These are phyloP conservation scores for Zaprionus vittiger DNA, from an alignment of 1,140 invertebrate species.

Conservation along the genomic window DNA sequence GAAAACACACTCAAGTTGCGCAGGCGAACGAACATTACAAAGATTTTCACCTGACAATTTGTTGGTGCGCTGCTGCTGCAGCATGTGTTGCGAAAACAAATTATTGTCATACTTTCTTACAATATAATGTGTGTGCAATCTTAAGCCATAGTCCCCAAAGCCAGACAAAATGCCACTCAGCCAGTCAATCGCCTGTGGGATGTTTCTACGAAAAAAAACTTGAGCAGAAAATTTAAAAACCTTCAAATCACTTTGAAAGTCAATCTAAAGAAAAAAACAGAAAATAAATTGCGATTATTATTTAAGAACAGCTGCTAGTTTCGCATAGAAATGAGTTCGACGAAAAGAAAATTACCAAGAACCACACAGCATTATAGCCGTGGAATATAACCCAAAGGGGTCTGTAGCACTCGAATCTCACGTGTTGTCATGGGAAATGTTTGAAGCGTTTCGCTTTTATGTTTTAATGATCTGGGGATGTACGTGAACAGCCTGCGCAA, in stretches of 20 bases:
- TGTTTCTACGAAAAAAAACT: not conserved
- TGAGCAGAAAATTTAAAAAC: not conserved
- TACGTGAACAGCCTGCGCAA: conserved; percentile 20
- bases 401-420: not conserved
- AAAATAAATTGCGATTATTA: conserved; percentile 1
- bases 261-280: not conserved
- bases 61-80: not conserved
- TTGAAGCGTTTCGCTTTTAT: not conserved
- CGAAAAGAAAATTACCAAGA: not conserved
- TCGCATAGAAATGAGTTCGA: not conserved
- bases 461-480: conserved; percentile 14
- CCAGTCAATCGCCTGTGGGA: conserved; percentile 18
- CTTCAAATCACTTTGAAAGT: conserved; percentile 7
- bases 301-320: conserved; percentile 18
- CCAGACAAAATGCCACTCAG: conserved; percentile 36
- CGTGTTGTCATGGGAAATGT: not conserved
- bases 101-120: not conserved
- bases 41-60: conserved; percentile 20
- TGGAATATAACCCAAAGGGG: not conserved
- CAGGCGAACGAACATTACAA: not conserved
- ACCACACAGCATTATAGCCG: not conserved
- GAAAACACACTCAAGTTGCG: conserved; percentile 6
- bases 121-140: conserved; percentile 20
- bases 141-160: conserved; percentile 14
- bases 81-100: conserved; percentile 8